Base-by-base conservation (phyloP, 2,113 vertebrate species). In the Nipponia nippon region DNA sequence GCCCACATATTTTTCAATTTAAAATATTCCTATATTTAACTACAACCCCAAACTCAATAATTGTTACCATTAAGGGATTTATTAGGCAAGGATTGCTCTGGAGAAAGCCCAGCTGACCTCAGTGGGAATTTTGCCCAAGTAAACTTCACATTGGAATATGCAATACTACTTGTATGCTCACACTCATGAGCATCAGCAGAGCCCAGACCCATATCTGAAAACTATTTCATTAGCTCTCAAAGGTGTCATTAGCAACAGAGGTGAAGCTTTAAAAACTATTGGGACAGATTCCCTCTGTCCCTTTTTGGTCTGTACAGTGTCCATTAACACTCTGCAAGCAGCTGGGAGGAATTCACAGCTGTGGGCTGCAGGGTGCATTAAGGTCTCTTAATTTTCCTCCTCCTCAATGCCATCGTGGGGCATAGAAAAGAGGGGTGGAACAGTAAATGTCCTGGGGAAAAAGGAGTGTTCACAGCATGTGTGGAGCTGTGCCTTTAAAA, bases 81-180 rank as follows among this genome's bases (percentile, higher is more conserved):
- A 85, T 95, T 91, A 91, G 75, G 53, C 58, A 91, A 95, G 11
- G 49, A 72, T 77, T 87, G 27, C 67, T 83, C 83, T 93, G 92
- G 88, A 89, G 50, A 95, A 93, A 94, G 62, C 50, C 78, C 73
- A 94, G 58, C 46, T 93, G 89, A 93, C 70, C 93, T 93, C 81
- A 87, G 38, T 34, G 70, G 94, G 91, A 96, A 94, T 85, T 93
- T 29, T 95, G 91, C 87, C 87, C 52, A 79, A 90, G 70, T 80
- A 95, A 95, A 91, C 91, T 85, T 96, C 93, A 91, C 78, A 73
- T 0, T 80, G 84, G 75, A 94, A 13, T 65, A 72, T 40, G 56
- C 62, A 95, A 56, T 56, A 38, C 40, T 72, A 27, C 53, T 91
- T n/a, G 9, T 32, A 72, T 5, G 36, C 47, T 83, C 56, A 50